These are phyloP conservation scores for Pangasius djambal DNA, from an alignment of 2,797 vertebrate genomes.

Conservation along the genomic window DNA sequence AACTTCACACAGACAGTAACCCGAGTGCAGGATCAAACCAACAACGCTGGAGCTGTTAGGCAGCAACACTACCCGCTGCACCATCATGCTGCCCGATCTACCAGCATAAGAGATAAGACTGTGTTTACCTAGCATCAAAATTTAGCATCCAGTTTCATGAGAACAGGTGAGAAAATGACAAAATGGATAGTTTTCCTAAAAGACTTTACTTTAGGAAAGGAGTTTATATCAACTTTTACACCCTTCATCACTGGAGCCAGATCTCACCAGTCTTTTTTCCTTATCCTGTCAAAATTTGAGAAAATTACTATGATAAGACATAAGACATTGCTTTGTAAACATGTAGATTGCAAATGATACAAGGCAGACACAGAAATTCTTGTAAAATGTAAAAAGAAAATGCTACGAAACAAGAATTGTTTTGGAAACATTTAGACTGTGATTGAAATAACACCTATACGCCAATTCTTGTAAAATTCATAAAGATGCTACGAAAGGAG, in stretches of 20 bases:
- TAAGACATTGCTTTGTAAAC: conserved; percentile 28
- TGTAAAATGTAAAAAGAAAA: conserved; percentile 32
- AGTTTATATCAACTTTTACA: neutral
- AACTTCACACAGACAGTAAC: conserved; percentile 26
- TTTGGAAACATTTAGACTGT: conserved; percentile 40
- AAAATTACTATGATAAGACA: conserved; percentile 11
- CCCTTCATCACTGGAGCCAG: neutral
- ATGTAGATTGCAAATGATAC: conserved; percentile 16
- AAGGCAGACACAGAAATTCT: conserved; percentile 24
- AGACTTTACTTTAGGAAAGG: neutral
- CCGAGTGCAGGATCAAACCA: neutral
- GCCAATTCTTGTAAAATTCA: conserved; percentile 31
- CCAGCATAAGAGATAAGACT: conserved; percentile 35
- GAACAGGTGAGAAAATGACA: conserved; percentile 20
- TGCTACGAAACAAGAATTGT: conserved; percentile 21
- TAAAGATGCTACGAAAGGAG: conserved; percentile 36
- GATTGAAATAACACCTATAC: conserved; percentile 47
- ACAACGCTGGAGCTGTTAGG: neutral
- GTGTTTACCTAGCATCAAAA: conserved; percentile 18
- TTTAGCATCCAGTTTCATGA: conserved; percentile 32
- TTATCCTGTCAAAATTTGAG: neutral
- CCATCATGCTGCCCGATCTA: conserved; percentile 14
- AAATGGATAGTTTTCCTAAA: neutral
- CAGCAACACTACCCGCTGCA: conserved; percentile 27
- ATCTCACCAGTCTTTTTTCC: neutral